Conservation (phyloP, 2,113 vertebrate species). For the Pseudorhombus dupliciocellatus region DNA sequence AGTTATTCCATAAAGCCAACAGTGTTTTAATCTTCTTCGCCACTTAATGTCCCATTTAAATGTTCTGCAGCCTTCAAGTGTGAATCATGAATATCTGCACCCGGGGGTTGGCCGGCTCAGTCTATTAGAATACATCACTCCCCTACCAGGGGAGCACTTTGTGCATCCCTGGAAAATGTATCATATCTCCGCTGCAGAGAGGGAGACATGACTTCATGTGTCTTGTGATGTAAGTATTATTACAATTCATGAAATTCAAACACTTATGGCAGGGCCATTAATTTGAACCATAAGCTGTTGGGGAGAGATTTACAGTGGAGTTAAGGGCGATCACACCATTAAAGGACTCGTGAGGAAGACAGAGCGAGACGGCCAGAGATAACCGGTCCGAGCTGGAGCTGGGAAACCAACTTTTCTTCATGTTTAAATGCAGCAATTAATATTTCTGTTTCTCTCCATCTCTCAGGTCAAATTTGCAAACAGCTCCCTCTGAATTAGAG, state of each 20-base stretch:
- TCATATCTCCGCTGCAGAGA: slow-evolving; percentile 94
- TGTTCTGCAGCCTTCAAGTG: slow-evolving; percentile 90
- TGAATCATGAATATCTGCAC: slow-evolving; percentile 95
- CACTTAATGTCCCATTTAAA: slow-evolving; percentile 97
- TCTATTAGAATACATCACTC: slow-evolving; percentile 98
- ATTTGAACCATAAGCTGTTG: slow-evolving; percentile 96
- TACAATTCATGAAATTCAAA: slow-evolving; percentile 99
- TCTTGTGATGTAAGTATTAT: slow-evolving; percentile 99
- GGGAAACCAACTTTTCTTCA: slow-evolving; percentile 84
- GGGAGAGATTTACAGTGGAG: slow-evolving; percentile 96
- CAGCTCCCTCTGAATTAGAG: slow-evolving; percentile 82
- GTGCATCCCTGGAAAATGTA: slow-evolving; percentile 94
- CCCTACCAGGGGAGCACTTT: slow-evolving; percentile 96
- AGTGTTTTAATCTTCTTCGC: slow-evolving; percentile 89
- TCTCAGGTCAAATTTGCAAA: slow-evolving; percentile 59
- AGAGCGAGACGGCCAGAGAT: slow-evolving; percentile 47
- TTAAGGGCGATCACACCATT: slow-evolving; percentile 95
- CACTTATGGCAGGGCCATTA: slow-evolving; percentile 94
- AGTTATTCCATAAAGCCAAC: slow-evolving; percentile 78
- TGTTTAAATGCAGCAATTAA: slow-evolving; percentile 66
- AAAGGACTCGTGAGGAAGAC: slow-evolving; percentile 82
- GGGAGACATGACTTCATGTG: slow-evolving; percentile 98
- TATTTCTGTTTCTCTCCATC: slow-evolving; percentile 58
- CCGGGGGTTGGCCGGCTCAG: slow-evolving; percentile 90
- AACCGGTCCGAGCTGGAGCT: slow-evolving; percentile 69